Evolutionary conservation across 2,113 vertebrate species (phyloP), one percentile per base, ranked within the genome.

Genomic region (Lanius ludovicianus): DNA sequence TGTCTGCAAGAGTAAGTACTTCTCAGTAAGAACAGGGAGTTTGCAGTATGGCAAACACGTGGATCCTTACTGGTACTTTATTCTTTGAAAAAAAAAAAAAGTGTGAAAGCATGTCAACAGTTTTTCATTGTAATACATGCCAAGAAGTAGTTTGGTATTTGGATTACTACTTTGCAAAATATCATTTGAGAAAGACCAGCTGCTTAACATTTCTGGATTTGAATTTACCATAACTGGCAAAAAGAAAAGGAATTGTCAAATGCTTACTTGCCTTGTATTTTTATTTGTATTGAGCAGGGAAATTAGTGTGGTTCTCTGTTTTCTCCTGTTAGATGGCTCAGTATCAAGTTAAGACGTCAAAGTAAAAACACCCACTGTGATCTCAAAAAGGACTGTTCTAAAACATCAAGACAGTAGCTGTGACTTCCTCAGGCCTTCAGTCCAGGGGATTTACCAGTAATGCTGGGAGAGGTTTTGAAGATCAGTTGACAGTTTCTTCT

Each of bases 91-190:
- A 75, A 62, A 46, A 49, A 76, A 37, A 31, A 9, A 88, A 60
- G 33, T 47, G 74, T 87, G 76, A 85, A 70, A 35, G 21, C 44
- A 18, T 56, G 57, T 90, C 55, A 82, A 13, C 55, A 25, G 47
- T 83, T 79, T 31, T 64, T 87, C 49, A 47, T 82, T 91, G 42
- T 92, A 53, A 35, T 87, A 79, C 33, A 7, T 60, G 41, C 37
- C 55, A 79, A 69, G 39, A 62, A 49, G 35, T 25, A 3, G 57
- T 76, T 83, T 90, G 10, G 8, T 92, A 37, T 69, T 89, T 82
- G 49, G 33, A 67, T 84, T 93, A 25, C 69, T 90, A 2, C 55
- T 95, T 93, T 56, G 41, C n/a, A 73, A 83, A 93, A 50, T 74
- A 50, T 1, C 42, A 16, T 65, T 80, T 76, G 53, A 59, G 75